Base-by-base conservation (phyloP, 2,113 vertebrate genomes). In the Etheostoma cragini region DNA sequence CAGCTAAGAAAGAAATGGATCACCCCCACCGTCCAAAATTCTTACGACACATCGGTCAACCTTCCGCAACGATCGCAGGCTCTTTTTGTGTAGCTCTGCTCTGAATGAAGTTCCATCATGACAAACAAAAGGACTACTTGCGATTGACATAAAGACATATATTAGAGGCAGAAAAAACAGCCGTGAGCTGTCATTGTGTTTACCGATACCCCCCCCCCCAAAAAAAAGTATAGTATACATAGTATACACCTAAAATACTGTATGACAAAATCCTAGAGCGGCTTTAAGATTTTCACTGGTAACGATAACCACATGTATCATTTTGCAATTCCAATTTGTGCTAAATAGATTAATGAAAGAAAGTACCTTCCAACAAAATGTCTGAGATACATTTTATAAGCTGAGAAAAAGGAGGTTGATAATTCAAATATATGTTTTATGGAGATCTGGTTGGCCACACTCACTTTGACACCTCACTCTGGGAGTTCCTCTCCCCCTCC, bases 381-480 rank as follows among this genome's bases (percentile, higher is more conserved):
- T 21, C 24, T 75, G 61, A 33, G 22, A 70, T 6, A 1, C 15
- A 12, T 19, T 22, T 42, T 26, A 30, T 47, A 22, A 68, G 22
- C 12, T 4, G 4, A 19, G 24, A 70, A 56, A 42, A 3, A 15
- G 6, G 4, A 45, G 42, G 33, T 35, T 69, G 42, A 58, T 53
- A 2, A 16, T 58, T 26, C 26, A 5, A 57, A 63, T 24, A 13
- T 22, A 45, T 8, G 38, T 60, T 72, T 61, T n/a, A 74, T 38
- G n/a, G 17, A 72, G 26, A 72, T 6, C 47, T 24, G 58, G 8
- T 5, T 14, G 10, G 54, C 30, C 6, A 54, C 35, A 87, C 96
- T 95, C 88, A 98, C 97, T 96, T 97, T 80, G 97, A 97, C 87
- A 98, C 97, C 65, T 98, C 97, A 0, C 96, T 96, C 89, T 97